Conservation (phyloP, 1,140 invertebrate species). For the Cecropterus lyciades region DNA sequence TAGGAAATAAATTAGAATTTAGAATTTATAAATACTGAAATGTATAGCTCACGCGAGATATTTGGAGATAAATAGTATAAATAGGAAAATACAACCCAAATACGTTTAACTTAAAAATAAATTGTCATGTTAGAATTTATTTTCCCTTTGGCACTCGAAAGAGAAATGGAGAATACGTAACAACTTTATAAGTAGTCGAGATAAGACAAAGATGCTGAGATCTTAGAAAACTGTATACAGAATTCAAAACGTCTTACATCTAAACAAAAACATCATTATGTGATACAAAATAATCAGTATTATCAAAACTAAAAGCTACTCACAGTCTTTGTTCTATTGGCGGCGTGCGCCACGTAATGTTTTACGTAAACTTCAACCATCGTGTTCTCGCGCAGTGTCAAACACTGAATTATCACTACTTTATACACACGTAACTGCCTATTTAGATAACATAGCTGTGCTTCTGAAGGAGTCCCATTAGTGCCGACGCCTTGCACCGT, state of each 20-base stretch:
- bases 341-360: slow-evolving; percentile 22
- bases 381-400: slow-evolving; percentile 40
- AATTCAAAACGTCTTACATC: slow-evolving; percentile 55
- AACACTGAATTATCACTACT: slow-evolving; percentile 49
- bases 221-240: slow-evolving; percentile 77
- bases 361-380: background rate
- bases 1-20: slow-evolving; percentile 40
- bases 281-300: slow-evolving; percentile 52
- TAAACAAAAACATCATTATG: slow-evolving; percentile 50
- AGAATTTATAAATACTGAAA: slow-evolving; percentile 28
- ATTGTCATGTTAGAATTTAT: slow-evolving; percentile 74
- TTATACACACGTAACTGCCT: slow-evolving; percentile 48
- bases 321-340: slow-evolving; percentile 67
- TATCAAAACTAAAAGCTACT: slow-evolving; percentile 58
- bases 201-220: slow-evolving; percentile 64
- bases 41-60: slow-evolving; percentile 7
- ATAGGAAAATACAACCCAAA: slow-evolving; percentile 64
- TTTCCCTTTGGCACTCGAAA: slow-evolving; percentile 74
- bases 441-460: slow-evolving; percentile 23
- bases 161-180: slow-evolving; percentile 56
- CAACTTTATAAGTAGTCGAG: slow-evolving; percentile 46
- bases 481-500: slow-evolving; percentile 3
- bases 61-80: slow-evolving; percentile 70
- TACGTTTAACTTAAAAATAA: slow-evolving; percentile 53
- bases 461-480: slow-evolving; percentile 10